Percentiles rank a stretch among this genome's conserved stretches.
Evolutionary conservation across 2,797 vertebrate genomes (phyloP).

Genomic region (Momotus momota): DNA sequence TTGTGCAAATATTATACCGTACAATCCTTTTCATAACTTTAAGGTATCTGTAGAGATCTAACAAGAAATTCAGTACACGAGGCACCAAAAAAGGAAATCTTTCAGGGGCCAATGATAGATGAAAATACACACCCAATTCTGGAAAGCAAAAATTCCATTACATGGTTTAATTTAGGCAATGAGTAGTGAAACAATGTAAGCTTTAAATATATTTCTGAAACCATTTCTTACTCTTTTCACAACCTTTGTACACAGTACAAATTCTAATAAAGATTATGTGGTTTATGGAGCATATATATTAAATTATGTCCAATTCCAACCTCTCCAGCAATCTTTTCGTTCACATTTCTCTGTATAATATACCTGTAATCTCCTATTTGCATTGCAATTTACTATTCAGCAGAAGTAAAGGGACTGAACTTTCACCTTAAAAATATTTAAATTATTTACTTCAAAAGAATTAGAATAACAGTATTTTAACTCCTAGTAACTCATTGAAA

Average conservation of each 20-base stretch:
- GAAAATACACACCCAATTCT: neutral
- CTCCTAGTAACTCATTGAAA: accelerated
- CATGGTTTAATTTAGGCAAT: neutral
- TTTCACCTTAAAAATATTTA: neutral
- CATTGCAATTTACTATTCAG: neutral
- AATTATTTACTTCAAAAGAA: neutral
- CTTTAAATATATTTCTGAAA: conserved; percentile 35
- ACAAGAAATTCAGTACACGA: conserved; percentile 31
- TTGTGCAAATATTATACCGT: neutral
- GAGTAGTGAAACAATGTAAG: neutral
- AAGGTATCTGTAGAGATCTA: neutral
- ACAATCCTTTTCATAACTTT: neutral
- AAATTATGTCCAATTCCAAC: neutral
- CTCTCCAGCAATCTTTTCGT: neutral
- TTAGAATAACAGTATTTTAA: neutral
- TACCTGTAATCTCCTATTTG: neutral
- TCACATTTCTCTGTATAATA: neutral
- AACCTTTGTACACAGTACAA: neutral
- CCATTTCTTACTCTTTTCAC: neutral
- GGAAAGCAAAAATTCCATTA: neutral
- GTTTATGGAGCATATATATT: neutral
- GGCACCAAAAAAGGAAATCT: neutral
- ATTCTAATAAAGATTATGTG: conserved; percentile 12
- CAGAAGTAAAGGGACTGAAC: neutral
- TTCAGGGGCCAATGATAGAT: neutral